phyloP scores from a whole-genome alignment of 2,113 vertebrate species.

The Empidonax traillii region DNA sequence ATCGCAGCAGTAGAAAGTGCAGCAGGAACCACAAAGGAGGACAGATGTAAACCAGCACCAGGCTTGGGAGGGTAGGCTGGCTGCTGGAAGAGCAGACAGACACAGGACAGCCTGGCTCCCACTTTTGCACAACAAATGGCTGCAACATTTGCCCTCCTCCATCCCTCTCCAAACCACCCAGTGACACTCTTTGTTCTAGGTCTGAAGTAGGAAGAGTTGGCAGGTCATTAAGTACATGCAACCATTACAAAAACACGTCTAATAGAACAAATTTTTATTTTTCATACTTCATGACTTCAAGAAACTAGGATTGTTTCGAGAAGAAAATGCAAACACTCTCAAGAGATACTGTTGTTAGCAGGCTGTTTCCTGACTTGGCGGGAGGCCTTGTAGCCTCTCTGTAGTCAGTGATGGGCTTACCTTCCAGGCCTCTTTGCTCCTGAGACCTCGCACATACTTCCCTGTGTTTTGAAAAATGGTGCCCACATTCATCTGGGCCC shows the following conservation, averaged over 20 bases:
- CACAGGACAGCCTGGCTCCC: neutral
- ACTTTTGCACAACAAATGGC: neutral
- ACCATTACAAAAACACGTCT: rapidly evolving
- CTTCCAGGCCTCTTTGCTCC: neutral
- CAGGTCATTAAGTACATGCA: neutral
- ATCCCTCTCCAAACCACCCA: neutral
- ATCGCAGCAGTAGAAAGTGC: neutral
- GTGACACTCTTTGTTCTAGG: neutral
- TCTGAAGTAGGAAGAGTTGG: neutral
- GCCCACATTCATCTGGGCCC: neutral
- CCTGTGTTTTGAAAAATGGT: neutral
- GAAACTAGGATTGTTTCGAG: neutral
- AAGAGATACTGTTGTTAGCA: neutral
- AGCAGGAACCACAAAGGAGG: neutral
- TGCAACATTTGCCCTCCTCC: neutral
- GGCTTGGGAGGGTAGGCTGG: neutral
- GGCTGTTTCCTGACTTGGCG: rapidly evolving
- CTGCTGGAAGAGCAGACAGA: neutral
- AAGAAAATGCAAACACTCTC: neutral
- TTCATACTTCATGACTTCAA: neutral
- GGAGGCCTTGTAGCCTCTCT: neutral
- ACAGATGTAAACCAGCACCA: neutral
- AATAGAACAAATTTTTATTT: neutral
- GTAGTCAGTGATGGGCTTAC: neutral
- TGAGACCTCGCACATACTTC: neutral